Evolutionary conservation across 2,888 invertebrate genomes (phyloP), one percentile per base, ranked within the genome.

Genomic region (Imbricaverruca yamaguchii): DNA sequence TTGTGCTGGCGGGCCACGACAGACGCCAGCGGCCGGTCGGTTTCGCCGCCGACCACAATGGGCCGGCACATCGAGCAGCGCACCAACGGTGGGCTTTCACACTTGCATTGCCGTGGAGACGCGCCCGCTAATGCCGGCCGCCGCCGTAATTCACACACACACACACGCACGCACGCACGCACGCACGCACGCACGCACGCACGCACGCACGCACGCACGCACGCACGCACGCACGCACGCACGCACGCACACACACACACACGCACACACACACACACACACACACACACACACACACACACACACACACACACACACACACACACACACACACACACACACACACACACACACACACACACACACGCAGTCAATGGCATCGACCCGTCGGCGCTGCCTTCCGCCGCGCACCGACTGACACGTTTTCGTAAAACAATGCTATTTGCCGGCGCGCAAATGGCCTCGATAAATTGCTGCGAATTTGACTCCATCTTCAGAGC

Each of bases 361-460:
- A 53, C 10, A 53, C 53, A 21, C n/a, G n/a, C n/a, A n/a, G n/a
- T 74, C 74, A 74, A 74, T 74, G 74, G 74, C 53, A 53, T 8
- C 9, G 18, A 15, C 21, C 15, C 69, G 15, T 4, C 39, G 69
- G 15, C 69, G 39, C 39, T 39, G 2, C 65, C 4, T 23, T 39
- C 11, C 67, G 23, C 13, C 6, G 18, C 69, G 4, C 69, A 39
- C 25, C 39, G 39, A 69, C 69, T 21, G 21, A 18, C 74, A 23
- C 74, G 53, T 74, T 69, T 74, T 74, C 74, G 55, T 74, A 74
- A 74, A 74, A 74, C 74, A 74, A 74, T 74, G 23, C 53, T 74
- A 55, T 74, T 74, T 74, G 74, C 74, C 74, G 21, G 74, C 12
- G 74, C 74, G 74, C 74, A 53, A 74, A 74, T 74, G 74, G 74